Conservation (phyloP, 2,888 invertebrate genomes). For the Agrotis puta region DNA sequence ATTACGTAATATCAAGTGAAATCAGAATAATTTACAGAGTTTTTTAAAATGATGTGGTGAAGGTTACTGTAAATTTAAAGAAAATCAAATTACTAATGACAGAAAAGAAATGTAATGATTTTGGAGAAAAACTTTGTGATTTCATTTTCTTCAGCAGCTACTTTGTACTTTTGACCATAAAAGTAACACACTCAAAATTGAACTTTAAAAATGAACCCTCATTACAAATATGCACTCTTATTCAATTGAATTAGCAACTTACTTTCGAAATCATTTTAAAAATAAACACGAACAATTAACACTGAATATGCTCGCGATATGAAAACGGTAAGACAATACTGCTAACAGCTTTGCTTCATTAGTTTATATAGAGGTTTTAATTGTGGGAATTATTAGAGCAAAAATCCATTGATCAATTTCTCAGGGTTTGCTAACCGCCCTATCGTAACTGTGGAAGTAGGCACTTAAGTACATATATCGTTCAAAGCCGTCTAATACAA, state of each 20-base stretch:
- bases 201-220: neutral
- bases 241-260: conserved; percentile 68
- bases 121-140: neutral
- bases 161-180: no score
- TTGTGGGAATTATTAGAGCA: conserved; percentile 90
- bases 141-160: neutral
- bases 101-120: neutral
- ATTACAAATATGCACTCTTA: neutral
- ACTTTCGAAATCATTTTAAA: conserved; percentile 80
- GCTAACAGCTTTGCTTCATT: conserved; percentile 74
- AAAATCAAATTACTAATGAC: neutral
- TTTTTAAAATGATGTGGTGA: no score
- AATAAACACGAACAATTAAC: conserved; percentile 46
- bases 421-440: conserved; percentile 83
- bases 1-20: neutral
- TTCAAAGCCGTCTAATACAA: conserved; percentile 36
- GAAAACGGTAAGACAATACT: conserved; percentile 71
- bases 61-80: neutral
- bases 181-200: neutral
- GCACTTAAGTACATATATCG: conserved; percentile 54
- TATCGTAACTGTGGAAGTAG: conserved; percentile 79
- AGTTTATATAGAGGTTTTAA: conserved; percentile 87
- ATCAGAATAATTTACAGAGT: no score
- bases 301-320: conserved; percentile 51
- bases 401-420: conserved; percentile 89